Conservation (phyloP, 2,113 vertebrate species). For the Panthera uncia region DNA sequence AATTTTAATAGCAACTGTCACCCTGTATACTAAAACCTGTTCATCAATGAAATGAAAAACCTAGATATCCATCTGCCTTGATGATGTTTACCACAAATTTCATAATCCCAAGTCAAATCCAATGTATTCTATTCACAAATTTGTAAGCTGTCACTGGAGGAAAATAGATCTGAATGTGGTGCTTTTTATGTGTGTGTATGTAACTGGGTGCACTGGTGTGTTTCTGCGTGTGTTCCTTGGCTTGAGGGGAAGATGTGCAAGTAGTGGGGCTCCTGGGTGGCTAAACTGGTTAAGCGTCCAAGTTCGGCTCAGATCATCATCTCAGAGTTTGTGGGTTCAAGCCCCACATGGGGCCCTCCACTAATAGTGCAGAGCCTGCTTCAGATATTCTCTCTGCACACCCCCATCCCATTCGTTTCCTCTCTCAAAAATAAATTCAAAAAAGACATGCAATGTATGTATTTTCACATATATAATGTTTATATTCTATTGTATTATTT, state of each 20-base stretch:
- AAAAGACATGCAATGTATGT: no score
- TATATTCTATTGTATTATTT: background rate
- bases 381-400: no score
- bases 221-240: background rate
- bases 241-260: background rate
- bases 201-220: background rate
- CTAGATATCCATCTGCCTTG: slow-evolving; percentile 52
- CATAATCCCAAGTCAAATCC: slow-evolving; percentile 51
- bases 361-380: no score
- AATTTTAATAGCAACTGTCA: slow-evolving; percentile 72
- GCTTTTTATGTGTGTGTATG: background rate
- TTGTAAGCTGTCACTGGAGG: background rate
- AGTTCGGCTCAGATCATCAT: no score
- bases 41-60: slow-evolving; percentile 63
- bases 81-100: slow-evolving; percentile 65
- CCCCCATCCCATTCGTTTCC: no score
- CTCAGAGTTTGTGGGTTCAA: no score
- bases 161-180: background rate
- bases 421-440: no score
- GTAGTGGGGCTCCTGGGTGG: no score
- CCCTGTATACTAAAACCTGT: slow-evolving; percentile 48
- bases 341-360: no score
- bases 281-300: no score
- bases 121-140: slow-evolving; percentile 40
- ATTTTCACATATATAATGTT: background rate